Base-by-base conservation (phyloP, 2,888 invertebrate species). In the Catocala nupta region DNA sequence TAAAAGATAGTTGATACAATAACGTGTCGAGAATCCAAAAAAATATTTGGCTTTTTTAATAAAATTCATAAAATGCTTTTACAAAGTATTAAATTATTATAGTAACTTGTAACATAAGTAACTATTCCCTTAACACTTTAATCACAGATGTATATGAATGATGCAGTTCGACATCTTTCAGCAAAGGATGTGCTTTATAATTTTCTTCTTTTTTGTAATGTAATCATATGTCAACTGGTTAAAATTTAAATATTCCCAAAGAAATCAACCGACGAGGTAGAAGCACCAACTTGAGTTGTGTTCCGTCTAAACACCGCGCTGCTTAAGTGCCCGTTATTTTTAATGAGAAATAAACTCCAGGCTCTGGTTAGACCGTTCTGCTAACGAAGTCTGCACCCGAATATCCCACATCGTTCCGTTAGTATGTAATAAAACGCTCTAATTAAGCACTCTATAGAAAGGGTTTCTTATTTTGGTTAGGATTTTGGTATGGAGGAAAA, bases 341-440 rank as follows among this genome's bases (percentile, higher is more conserved):
- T 78, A 77, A 77, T 77, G 77, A 76, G 77, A 78, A 78, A 77
- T 78, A 77, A 77, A 76, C 76, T 72, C 52, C 68, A 78, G 61
- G 58, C 77, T 61, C 60, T 55, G 59, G 79, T 68, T 60, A 68
- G 67, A 63, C 59, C 67, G 73, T 71, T 68, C 57, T 65, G 66
- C 65, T 78, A 77, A 77, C 77, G 77, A 78, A 77, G 74, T 65
- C 69, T 76, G 68, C 67, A 65, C 69, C 73, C 65, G 56, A 77
- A 77, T 73, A 71, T 73, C 67, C 65, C 55, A 66, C 65, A 63
- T 70, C 66, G 66, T 77, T 62, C 55, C 51, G 55, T 62, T 70
- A 78, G 78, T 70, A 60, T 76, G 68, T 73, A 68, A 78, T 78
- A 73, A 78, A 78, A 68, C 65, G 53, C 55, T 66, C 55, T 77